These are phyloP conservation scores for Apoda limacodes DNA, from an alignment of 2,888 invertebrate genomes.

Conservation along the genomic window DNA sequence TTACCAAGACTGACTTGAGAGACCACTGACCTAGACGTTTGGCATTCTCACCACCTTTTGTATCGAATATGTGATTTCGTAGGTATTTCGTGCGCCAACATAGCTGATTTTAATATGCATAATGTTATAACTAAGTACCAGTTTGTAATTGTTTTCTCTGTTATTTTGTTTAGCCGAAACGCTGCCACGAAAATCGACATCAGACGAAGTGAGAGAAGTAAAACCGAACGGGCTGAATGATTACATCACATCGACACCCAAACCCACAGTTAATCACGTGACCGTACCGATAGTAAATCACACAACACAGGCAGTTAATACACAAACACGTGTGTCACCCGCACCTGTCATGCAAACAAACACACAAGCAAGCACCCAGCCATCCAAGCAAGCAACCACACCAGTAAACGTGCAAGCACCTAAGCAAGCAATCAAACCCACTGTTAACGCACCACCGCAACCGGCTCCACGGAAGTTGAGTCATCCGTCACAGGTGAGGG, in stretches of 20 bases:
- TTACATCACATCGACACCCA: constrained; percentile 31
- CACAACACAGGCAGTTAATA: constrained; percentile 31
- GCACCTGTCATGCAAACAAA: constrained; percentile 15
- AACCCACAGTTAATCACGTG: constrained; percentile 35
- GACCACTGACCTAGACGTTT: too few species aligned
- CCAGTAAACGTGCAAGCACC: constrained; percentile 3
- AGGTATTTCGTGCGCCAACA: too few species aligned
- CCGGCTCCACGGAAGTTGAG: constrained; percentile 62
- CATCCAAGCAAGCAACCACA: constrained; percentile 10
- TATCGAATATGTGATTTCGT: too few species aligned
- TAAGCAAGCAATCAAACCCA: constrained; percentile 4
- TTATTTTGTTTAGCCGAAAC: constrained; percentile 37
- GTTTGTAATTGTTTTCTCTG: too few species aligned
- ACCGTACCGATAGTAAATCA: constrained; percentile 31
- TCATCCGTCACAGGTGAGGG: constrained; percentile 56
- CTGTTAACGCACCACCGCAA: constrained; percentile 44
- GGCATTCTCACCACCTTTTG: too few species aligned
- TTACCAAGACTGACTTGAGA: too few species aligned
- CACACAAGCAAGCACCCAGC: constrained; percentile 3
- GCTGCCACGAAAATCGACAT: constrained; percentile 48
- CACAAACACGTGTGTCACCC: constrained; percentile 21
- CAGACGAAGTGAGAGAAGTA: constrained; percentile 59
- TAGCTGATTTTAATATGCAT: too few species aligned
- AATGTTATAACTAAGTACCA: too few species aligned
- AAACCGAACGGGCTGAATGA: constrained; percentile 49